A percentile compares a stretch with the other conserved stretches of the same genome.
phyloP scores from a whole-genome alignment of 1,140 invertebrate genomes.

The Drusus annulatus region DNA sequence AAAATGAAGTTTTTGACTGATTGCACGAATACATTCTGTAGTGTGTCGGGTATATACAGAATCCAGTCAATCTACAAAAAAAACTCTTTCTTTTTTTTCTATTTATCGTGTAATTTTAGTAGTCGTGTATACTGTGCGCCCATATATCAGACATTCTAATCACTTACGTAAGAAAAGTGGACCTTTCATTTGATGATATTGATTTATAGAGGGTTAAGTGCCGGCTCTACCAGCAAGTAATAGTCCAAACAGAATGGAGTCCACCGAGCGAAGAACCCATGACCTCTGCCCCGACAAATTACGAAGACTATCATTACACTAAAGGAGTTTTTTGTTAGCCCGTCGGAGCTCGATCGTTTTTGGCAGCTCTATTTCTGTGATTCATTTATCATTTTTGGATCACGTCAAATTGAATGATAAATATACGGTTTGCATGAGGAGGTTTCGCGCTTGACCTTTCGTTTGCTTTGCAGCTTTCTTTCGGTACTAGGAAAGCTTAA shows the following conservation, averaged over 20 bases:
- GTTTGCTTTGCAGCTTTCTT: constrained; percentile 9
- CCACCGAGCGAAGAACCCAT: constrained; percentile 34
- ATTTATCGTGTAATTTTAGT: constrained; percentile 8
- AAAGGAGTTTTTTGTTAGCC: constrained; percentile 46
- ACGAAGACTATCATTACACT: constrained; percentile 58
- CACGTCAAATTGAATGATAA: constrained; percentile 59
- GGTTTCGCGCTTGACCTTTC: constrained; percentile 28
- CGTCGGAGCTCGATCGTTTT: constrained; percentile 46
- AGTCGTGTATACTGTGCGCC: background rate
- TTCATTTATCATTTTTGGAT: constrained; percentile 58
- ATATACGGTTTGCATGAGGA: constrained; percentile 56
- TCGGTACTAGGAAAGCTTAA: background rate
- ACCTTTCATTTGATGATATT: constrained; percentile 32
- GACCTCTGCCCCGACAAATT: constrained; percentile 57
- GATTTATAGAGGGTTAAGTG: constrained; percentile 49
- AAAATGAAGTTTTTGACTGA: too few species aligned
- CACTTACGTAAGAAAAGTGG: constrained; percentile 24
- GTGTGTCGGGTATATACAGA: too few species aligned
- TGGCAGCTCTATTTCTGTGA: constrained; percentile 59
- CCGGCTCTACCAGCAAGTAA: constrained; percentile 13
- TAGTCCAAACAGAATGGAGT: constrained; percentile 36
- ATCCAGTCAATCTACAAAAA: too few species aligned
- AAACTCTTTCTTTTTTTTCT: too few species aligned
- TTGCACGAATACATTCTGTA: too few species aligned
- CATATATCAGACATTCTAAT: constrained; percentile 35